These are phyloP conservation scores for Craseonycteris thonglongyai DNA, from an alignment of 2,113 vertebrate genomes.

Conservation along the genomic window DNA sequence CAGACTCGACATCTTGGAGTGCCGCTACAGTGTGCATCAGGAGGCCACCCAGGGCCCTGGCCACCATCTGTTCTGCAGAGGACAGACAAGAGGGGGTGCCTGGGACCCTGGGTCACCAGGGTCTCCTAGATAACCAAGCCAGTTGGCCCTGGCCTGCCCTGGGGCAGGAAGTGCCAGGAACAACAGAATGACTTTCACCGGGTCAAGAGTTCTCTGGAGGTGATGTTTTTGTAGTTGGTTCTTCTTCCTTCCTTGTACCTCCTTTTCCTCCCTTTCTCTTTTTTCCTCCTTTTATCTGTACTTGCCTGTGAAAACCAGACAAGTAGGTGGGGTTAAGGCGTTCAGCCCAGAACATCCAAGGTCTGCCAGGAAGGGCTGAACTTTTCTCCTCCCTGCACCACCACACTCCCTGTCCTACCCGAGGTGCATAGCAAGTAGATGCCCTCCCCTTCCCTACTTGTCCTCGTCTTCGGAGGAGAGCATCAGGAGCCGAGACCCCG, in stretches of 20 bases:
- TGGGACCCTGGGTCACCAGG: constrained; percentile 12
- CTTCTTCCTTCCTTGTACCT: not conserved
- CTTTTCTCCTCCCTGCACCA: constrained; percentile 2
- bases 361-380: constrained; percentile 56
- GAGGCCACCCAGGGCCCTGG: not conserved
- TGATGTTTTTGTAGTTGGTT: constrained; percentile 35
- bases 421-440: constrained; percentile 49
- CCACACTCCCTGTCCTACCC: not conserved
- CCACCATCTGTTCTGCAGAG: constrained; percentile 21
- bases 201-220: constrained; percentile 63
- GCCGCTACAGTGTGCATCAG: not conserved
- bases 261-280: not conserved
- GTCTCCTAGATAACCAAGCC: not conserved
- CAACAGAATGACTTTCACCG: constrained; percentile 55
- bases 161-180: constrained; percentile 50
- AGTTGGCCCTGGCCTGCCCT: constrained; percentile 53
- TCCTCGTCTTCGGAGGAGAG: constrained; percentile 5
- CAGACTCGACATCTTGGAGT: not conserved
- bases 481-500: not conserved
- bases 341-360: not conserved
- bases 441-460: constrained; percentile 2
- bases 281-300: constrained; percentile 29
- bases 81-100: constrained; percentile 14
- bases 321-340: constrained; percentile 27
- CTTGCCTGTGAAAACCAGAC: constrained; percentile 29